Conservation (phyloP, 2,113 vertebrate species). For the Ia io region DNA sequence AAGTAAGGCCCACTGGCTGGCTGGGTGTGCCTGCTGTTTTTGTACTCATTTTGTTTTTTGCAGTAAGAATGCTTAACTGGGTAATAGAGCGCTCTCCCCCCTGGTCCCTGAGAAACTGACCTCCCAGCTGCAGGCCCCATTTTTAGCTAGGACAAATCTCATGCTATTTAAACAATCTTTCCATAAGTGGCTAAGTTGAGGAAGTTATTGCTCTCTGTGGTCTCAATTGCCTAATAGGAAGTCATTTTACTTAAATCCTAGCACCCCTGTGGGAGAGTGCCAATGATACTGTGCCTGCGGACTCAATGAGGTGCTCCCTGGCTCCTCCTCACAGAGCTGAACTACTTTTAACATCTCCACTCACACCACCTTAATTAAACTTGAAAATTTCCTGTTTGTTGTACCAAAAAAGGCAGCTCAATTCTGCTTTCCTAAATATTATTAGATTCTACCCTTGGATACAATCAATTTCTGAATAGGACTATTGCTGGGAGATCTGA, state of each 20-base stretch:
- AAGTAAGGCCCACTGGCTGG: background rate
- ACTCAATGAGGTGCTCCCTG: slow-evolving; percentile 14
- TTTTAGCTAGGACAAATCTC: slow-evolving; percentile 64
- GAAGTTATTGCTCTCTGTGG: slow-evolving; percentile 55
- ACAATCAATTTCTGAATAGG: background rate
- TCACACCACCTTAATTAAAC: background rate
- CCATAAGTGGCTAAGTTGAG: slow-evolving; percentile 50
- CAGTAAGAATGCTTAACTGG: background rate
- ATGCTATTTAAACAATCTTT: slow-evolving; percentile 67
- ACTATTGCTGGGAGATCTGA: background rate
- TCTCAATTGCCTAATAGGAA: slow-evolving; percentile 45
- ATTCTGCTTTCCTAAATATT: slow-evolving; percentile 1
- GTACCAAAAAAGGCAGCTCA: slow-evolving; percentile 13
- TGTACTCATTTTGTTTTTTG: background rate
- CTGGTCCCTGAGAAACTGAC: slow-evolving; percentile 34
- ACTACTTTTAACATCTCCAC: slow-evolving; percentile 31
- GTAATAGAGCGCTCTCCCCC: background rate
- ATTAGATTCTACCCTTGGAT: background rate
- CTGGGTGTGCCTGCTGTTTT: background rate
- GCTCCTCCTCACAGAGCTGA: background rate
- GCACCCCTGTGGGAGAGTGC: slow-evolving; percentile 51
- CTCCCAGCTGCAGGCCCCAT: slow-evolving; percentile 38
- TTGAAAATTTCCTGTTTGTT: slow-evolving; percentile 1
- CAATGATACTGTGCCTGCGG: slow-evolving; percentile 38
- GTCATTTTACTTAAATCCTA: slow-evolving; percentile 58